A percentile compares a stretch with the other conserved stretches of the same genome.
Conservation (phyloP, 1,140 invertebrate genomes). For the Scaptomyza graminum region DNA sequence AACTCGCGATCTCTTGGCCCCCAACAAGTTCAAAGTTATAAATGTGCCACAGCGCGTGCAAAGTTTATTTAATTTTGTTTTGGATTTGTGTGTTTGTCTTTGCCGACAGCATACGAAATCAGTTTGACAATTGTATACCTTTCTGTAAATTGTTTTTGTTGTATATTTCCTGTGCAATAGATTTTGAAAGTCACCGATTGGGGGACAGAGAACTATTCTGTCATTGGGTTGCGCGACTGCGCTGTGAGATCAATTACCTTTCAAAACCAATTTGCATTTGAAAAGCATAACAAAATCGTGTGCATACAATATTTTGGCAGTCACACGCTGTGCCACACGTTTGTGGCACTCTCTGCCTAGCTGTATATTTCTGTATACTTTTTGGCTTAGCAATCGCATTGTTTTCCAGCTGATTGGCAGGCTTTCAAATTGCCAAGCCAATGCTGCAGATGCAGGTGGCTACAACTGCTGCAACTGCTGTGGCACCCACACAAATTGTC, state of each 20-base stretch:
- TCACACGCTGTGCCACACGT: slow-evolving; percentile 48
- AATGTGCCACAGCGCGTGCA: slow-evolving; percentile 65
- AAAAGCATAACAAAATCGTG: slow-evolving; percentile 80
- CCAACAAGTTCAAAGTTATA: slow-evolving; percentile 79
- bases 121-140: slow-evolving; percentile 24
- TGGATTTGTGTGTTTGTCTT: slow-evolving; percentile 19
- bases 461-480: slow-evolving; percentile 26
- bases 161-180: slow-evolving; percentile 57
- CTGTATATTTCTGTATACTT: neutral
- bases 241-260: slow-evolving; percentile 73
- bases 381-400: slow-evolving; percentile 32
- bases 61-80: slow-evolving; percentile 68
- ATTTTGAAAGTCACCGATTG: slow-evolving; percentile 59
- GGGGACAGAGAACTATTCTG: slow-evolving; percentile 63
- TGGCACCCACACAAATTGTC: slow-evolving; percentile 65
- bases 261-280: slow-evolving; percentile 80
- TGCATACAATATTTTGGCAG: slow-evolving; percentile 68
- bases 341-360: slow-evolving; percentile 22
- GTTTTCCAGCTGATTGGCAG: slow-evolving; percentile 69
- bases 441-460: slow-evolving; percentile 69
- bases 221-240: slow-evolving; percentile 52
- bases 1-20: slow-evolving; percentile 22
- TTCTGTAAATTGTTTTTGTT: neutral
- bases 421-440: slow-evolving; percentile 59
- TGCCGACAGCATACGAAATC: slow-evolving; percentile 63